phyloP scores from a whole-genome alignment of 2,888 invertebrate genomes.

The Eristalinus sepulchralis region DNA sequence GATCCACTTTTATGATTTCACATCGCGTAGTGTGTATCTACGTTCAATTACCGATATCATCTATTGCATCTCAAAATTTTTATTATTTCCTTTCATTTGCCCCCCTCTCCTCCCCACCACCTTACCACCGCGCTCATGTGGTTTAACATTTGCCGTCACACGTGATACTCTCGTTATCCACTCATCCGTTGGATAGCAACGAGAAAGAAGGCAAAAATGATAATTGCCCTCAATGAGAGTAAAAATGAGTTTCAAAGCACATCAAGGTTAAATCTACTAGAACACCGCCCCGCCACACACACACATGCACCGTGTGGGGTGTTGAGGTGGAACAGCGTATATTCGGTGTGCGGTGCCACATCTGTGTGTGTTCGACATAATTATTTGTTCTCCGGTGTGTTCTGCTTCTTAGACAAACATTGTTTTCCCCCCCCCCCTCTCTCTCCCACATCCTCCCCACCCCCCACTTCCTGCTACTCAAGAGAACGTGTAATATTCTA shows the following conservation, averaged over 20 bases:
- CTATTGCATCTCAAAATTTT: not conserved
- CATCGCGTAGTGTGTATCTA: not conserved
- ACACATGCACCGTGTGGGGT: not conserved
- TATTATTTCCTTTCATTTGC: not conserved
- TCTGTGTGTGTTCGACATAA: slow-evolving; percentile 10
- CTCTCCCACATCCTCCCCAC: too few species aligned
- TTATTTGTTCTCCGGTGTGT: slow-evolving; percentile 21
- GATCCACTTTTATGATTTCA: not conserved
- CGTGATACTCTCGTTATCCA: slow-evolving; percentile 65
- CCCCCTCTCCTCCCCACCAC: not conserved
- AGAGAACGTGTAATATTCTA: not conserved
- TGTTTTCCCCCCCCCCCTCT: not conserved
- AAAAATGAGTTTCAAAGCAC: slow-evolving; percentile 8
- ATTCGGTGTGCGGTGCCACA: not conserved
- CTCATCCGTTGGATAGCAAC: slow-evolving; percentile 33
- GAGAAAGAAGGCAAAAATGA: not conserved
- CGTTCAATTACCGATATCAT: not conserved
- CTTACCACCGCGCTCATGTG: too few species aligned
- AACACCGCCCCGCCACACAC: not conserved
- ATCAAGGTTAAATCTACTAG: slow-evolving; percentile 36
- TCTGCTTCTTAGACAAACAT: not conserved
- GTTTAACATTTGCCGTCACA: slow-evolving; percentile 47
- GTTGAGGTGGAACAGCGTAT: not conserved
- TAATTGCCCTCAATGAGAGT: slow-evolving; percentile 34
- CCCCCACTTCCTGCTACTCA: too few species aligned